Evolutionary conservation across 2,888 invertebrate species (phyloP).

Genomic region (Dichetophora obliterata): DNA sequence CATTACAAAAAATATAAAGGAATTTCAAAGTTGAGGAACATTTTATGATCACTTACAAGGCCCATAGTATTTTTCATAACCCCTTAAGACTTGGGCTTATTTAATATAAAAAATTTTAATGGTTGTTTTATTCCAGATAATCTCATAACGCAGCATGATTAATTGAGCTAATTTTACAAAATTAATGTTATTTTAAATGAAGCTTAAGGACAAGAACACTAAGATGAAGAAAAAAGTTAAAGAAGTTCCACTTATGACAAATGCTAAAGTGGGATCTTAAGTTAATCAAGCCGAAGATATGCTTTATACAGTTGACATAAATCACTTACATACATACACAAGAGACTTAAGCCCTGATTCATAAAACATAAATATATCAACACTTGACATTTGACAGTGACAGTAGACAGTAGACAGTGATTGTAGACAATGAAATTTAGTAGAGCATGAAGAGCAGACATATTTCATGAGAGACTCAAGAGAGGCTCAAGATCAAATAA

Average conservation of each 20-base stretch:
- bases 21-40: too few species aligned
- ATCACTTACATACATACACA: neutral
- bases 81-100: too few species aligned
- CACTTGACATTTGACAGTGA: constrained; percentile 33
- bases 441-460: neutral
- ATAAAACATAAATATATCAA: constrained; percentile 33
- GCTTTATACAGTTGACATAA: constrained; percentile 14
- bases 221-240: neutral
- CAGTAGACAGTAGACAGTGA: constrained; percentile 1
- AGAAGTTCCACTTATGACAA: neutral
- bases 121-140: too few species aligned
- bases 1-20: too few species aligned
- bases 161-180: constrained; percentile 17
- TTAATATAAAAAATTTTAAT: too few species aligned
- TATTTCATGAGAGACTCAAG: too few species aligned
- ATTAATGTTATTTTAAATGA: constrained; percentile 24
- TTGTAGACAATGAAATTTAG: neutral
- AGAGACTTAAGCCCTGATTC: neutral
- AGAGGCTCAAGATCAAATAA: neutral
- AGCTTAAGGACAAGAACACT: neutral
- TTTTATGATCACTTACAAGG: too few species aligned
- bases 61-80: too few species aligned
- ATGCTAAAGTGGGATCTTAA: neutral
- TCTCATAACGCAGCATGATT: constrained; percentile 24
- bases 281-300: neutral